phyloP scores from a whole-genome alignment of 2,113 vertebrate species.

The Pteropus alecto region DNA sequence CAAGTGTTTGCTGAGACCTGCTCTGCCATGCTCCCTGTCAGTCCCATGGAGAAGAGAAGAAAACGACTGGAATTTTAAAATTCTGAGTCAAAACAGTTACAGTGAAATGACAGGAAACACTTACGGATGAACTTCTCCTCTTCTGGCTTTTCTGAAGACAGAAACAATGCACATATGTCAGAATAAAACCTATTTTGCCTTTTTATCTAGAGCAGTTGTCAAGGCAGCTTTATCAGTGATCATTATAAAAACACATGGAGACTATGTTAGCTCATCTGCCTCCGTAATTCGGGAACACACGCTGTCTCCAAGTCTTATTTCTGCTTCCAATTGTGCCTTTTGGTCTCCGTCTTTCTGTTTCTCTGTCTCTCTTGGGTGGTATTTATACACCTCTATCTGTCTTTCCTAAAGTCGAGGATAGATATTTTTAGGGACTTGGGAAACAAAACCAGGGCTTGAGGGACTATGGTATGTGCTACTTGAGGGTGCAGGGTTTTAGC shows the following conservation, averaged over 20 bases:
- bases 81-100: not conserved
- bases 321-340: not conserved
- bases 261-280: not conserved
- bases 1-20: not conserved
- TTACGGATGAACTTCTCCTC: constrained; percentile 62
- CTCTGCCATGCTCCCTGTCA: not conserved
- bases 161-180: constrained; percentile 54
- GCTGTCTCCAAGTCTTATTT: not conserved
- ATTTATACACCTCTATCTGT: not conserved
- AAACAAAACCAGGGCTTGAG: not conserved
- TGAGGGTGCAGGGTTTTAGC: not conserved
- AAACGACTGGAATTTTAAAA: not conserved
- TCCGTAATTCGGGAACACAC: not conserved
- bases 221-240: not conserved
- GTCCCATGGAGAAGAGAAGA: not conserved
- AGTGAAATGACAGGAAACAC: not conserved
- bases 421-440: not conserved
- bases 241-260: not conserved
- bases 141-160: constrained; percentile 58
- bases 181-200: not conserved
- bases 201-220: not conserved
- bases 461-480: too few relatives aligned
- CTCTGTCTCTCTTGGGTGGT: not conserved
- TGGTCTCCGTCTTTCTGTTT: not conserved
- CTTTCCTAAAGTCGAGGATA: not conserved